Percentiles rank a stretch among this genome's conserved stretches.
These are phyloP conservation scores for Electrona antarctica DNA, from an alignment of 2,113 vertebrate genomes.

Conservation along the genomic window DNA sequence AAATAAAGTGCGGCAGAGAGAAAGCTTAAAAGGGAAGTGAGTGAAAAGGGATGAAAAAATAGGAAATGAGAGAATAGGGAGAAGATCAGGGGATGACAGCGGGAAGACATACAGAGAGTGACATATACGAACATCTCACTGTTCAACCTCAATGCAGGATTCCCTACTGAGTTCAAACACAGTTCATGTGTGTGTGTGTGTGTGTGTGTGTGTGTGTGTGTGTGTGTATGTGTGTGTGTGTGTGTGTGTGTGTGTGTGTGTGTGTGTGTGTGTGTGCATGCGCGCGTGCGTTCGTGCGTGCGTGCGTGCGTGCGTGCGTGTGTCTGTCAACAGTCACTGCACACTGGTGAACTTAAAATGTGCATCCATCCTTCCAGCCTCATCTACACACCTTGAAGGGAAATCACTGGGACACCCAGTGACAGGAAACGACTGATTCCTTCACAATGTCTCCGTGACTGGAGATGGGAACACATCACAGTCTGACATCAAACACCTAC, in stretches of 20 bases:
- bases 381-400: too few species aligned
- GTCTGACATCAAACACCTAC: too few species aligned
- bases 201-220: conserved; percentile 1
- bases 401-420: too few species aligned
- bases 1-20: too few species aligned
- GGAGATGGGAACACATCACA: too few species aligned
- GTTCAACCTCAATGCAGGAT: not conserved
- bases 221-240: not conserved
- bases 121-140: not conserved
- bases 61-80: not conserved
- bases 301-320: not conserved
- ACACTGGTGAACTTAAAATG: too few species aligned
- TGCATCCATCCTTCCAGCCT: too few species aligned
- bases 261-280: conserved; percentile 12
- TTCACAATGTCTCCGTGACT: too few species aligned
- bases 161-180: not conserved
- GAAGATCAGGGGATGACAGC: not conserved
- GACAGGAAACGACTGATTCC: too few species aligned
- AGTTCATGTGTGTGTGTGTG: conserved; percentile 7
- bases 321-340: too few species aligned
- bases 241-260: conserved; percentile 12
- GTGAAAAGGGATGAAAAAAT: not conserved
- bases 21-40: too few species aligned
- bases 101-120: not conserved
- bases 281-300: not conserved